Evolutionary conservation across 2,113 vertebrate genomes (phyloP), one percentile per base, ranked within the genome.

Genomic region (Pandion haliaetus): DNA sequence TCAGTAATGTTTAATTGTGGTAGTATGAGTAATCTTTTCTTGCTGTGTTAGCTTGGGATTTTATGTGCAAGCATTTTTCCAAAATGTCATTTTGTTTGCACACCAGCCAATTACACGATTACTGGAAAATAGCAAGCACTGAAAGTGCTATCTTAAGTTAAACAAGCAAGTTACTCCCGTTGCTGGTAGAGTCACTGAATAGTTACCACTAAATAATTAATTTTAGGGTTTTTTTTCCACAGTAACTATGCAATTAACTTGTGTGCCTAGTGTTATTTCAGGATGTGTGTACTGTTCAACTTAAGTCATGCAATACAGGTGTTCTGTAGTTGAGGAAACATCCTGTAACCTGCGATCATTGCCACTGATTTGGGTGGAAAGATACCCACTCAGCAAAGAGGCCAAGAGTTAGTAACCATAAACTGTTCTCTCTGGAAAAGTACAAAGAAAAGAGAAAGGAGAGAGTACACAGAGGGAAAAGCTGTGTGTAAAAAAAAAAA

Each of bases 201-300:
- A 76, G 78, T 80, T 96, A 71, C 61, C 42, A 93, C 42, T 62
- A 91, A 86, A 93, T 81, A 93, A 92, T 83, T 84, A 44, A 84
- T 81, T 84, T 65, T n/a, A n/a, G n/a, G n/a, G 36, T 83, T 74
- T 40, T 47, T 76, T 40, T 34, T 40, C 88, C 79, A 65, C 80
- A 63, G 86, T 78, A 91, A 55, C 78, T 58, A 32, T 58, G 54
- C 93, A 92, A 97, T 97, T 96, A 95, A 90, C 32, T 87, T 86
- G 34, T 85, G 44, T 80, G 72, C 74, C 29, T 49, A 45, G 32
- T 91, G 69, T 87, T 96, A 55, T 93, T 96, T 94, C 90, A 93
- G 50, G 79, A 86, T 24, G 61, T 67, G 70, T 85, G 59, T 90
- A 88, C 79, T 40, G 71, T 84, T 91, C 85, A 76, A 6, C 63